Percentiles rank a stretch among this genome's conserved stretches.
phyloP scores from a whole-genome alignment of 2,797 vertebrate species.

The Myiothlypis chrysogaster region DNA sequence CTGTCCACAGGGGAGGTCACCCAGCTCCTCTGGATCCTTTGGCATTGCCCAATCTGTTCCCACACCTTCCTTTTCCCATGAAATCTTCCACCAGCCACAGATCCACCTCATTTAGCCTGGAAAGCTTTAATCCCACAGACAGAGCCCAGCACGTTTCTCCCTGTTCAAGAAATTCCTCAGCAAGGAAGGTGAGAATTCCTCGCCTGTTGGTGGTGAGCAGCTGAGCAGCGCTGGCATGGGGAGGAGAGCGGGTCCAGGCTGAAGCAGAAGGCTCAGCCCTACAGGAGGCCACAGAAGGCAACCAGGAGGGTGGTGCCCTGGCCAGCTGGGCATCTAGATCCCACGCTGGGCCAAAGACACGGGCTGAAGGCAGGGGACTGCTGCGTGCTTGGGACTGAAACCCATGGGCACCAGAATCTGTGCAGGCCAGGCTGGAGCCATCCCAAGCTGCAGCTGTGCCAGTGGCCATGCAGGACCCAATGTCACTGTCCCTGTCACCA shows the following conservation, averaged over 20 bases:
- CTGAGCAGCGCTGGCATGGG: not conserved
- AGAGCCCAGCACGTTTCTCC: not conserved
- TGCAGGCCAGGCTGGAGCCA: not conserved
- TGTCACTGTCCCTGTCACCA: fast-evolving
- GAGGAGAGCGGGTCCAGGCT: fast-evolving
- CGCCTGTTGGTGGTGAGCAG: fast-evolving
- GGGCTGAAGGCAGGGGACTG: not conserved
- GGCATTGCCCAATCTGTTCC: not conserved
- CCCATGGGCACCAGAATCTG: fast-evolving
- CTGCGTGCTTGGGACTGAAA: not conserved
- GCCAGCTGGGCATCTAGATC: not conserved
- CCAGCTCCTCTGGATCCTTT: not conserved
- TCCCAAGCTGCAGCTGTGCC: not conserved
- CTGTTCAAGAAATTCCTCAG: not conserved
- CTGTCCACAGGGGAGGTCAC: too few species aligned
- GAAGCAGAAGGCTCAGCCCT: not conserved
- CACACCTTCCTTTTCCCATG: not conserved
- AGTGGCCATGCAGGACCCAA: fast-evolving
- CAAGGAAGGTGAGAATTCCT: not conserved
- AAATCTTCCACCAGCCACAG: not conserved
- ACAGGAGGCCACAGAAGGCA: not conserved
- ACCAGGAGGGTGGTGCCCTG: not conserved
- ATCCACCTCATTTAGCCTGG: not conserved
- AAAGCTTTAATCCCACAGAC: not conserved
- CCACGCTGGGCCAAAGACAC: fast-evolving